Base-by-base conservation (phyloP, 2,797 vertebrate species). In the Perodicticus potto region DNA sequence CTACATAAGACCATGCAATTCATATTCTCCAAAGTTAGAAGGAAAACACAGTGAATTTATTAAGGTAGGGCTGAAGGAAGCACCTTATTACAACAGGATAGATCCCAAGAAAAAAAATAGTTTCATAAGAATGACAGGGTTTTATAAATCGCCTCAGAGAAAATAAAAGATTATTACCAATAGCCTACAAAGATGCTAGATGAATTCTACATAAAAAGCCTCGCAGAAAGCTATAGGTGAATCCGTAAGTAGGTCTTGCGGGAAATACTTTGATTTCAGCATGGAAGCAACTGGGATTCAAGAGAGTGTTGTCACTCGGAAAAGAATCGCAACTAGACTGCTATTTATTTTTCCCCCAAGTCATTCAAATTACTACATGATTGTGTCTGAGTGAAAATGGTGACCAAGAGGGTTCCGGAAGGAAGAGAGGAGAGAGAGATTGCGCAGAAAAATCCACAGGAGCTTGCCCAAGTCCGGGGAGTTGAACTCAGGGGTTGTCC, bases 231-330 rank as follows among this genome's bases (percentile, higher is more conserved):
- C 14, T 8, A 43, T 27, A 53, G 57, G 5, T 19, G 2, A 32
- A 37, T 1, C 1, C 7, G 29, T 0, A 17, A 11, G 27, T 17
- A 4, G 5, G 1, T n/a, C 37, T 49, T 22, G 22, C 3, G 17
- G 22, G 19, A 69, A 77, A 40, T 59, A n/a, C 72, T 55, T 14
- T 37, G 63, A 43, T 3, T 70, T 27, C 27, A 3, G 7, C 2
- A 32, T 14, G 61, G 5, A 70, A 70, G 25, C 43, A 27, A 2
- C 7, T 22, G 4, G 17, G 9, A 0, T 0, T 17, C 8, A 43
- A n/a, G 49, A 32, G 7, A 16, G 23, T 13, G 29, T 1, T 40
- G 32, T 78, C 10, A 12, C 17, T 14, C 12, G 7, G 10, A n/a
- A 53, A 85, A 16, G 22, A 49, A 12, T 17, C 9, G 6, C 29